Base-by-base conservation (phyloP, 2,113 vertebrate species). In the Callospermophilus lateralis region DNA sequence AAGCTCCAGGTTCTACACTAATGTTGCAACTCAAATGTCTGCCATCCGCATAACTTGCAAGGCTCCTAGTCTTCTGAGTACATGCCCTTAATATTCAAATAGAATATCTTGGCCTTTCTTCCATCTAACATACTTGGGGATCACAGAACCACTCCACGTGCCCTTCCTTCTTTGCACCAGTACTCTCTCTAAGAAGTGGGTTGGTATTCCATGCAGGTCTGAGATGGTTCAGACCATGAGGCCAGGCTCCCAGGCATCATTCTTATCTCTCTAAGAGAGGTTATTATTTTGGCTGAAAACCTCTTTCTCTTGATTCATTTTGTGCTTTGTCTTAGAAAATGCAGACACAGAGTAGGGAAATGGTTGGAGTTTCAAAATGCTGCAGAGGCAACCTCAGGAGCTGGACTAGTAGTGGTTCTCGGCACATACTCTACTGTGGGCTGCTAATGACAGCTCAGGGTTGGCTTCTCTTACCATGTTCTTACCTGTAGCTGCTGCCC, bases 261-360 rank as follows among this genome's bases (percentile, higher is more conserved):
- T 72, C 63, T 68, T n/a, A 77, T 32, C 28, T 73, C n/a, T 45
- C 42, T 10, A 15, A 9, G 48, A 15, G 37, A 76, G 24, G 42
- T 42, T 15, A 1, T 13, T 32, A n/a, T 84, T 42, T 83, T 22
- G 16, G 26, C 76, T 70, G 51, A 9, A 53, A 42, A 37, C 8
- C 53, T 80, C 15, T 78, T 37, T 68, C 55, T 48, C 26, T 72
- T 55, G 58, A 6, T n/a, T 81, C 6, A 16, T 37, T 53, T 74
- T 74, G 6, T 89, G 28, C 48, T 86, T 45, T 89, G 61, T 79
- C 86, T 89, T 53, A 42, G 85, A 34, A 93, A 90, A 24, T 73
- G 8, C 15, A 37, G 24, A 20, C 32, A 15, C 5, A 30, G 45
- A 51, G 10, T 51, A 68, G 48, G 48, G 37, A 92, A 78, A 63